Evolutionary conservation across 2,888 invertebrate species (phyloP), one percentile per base, ranked within the genome.

Genomic region (Sphaerophoria taeniata): DNA sequence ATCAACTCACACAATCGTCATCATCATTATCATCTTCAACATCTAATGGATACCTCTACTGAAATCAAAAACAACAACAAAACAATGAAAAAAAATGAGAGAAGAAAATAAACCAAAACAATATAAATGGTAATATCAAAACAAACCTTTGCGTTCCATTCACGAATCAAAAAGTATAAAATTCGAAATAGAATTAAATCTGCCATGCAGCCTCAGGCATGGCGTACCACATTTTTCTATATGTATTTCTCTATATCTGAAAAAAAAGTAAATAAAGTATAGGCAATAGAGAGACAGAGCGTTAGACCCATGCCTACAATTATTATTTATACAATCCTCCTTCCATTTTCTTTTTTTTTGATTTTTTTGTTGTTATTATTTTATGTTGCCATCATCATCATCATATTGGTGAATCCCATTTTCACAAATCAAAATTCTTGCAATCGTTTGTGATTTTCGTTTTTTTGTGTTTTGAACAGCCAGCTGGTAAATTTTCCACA

Each of bases 281-380:
- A 43, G 36, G 39, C 11, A 43, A 43, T 43, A 34, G 61, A 24
- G 34, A 53, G 43, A 45, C n/a, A n/a, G 31, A 16, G 24, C 43
- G 9, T 9, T 43, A 31, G 16, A 34, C 36, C 43, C 55, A 58
- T 53, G 33, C 71, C 47, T 36, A 60, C 34, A 49, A 36, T 73
- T 63, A 67, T 84, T 84, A 85, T 85, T 85, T 85, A 85, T 85
- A 85, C 81, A 85, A 73, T 81, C 85, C 85, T 85, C 85, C 80
- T 79, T 71, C 58, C 58, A 53, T n/a, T 60, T 60, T 60, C 24
- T 24, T 51, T 2, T 16, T 39, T 16, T 60, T 16, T 39, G n/a
- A n/a, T n/a, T n/a, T n/a, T n/a, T n/a, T n/a, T n/a, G n/a, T 60
- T 39, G 4, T 6, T 4, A 16, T 39, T 14, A 24, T 5, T 16